A percentile compares a stretch with the other conserved stretches of the same genome.
Evolutionary conservation across 2,888 invertebrate genomes (phyloP).

Genomic region (Cephus spinipes): DNA sequence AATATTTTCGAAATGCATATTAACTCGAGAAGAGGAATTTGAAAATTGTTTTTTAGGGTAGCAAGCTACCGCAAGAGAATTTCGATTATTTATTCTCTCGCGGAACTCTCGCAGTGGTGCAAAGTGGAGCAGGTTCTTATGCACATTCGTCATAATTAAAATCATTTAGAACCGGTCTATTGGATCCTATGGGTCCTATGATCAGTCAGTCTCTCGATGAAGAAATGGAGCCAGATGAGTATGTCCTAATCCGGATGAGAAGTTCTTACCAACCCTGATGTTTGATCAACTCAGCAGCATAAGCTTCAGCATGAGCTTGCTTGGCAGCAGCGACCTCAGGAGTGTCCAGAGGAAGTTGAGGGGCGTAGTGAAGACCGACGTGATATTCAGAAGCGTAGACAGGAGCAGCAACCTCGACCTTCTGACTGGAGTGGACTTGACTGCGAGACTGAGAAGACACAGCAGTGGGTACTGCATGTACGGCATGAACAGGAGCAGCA

Average conservation of each 20-base stretch:
- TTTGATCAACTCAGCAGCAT: constrained; percentile 17
- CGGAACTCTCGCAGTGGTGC: constrained; percentile 16
- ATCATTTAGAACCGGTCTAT: neutral
- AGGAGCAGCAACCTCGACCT: constrained; percentile 2
- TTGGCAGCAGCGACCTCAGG: constrained; percentile 22
- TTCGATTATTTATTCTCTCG: constrained; percentile 2
- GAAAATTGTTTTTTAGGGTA: neutral
- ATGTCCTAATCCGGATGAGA: neutral
- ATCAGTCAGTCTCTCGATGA: constrained; percentile 5
- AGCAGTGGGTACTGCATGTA: constrained; percentile 55
- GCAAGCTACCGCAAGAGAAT: neutral
- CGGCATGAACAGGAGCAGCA: constrained; percentile 24
- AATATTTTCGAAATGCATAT: neutral
- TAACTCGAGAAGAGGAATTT: neutral
- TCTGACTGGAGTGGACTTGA: constrained; percentile 14
- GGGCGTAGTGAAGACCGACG: constrained; percentile 4
- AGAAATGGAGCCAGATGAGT: neutral
- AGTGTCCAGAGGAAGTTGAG: constrained; percentile 7
- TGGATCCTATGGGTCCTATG: neutral
- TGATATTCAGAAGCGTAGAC: constrained; percentile 7
- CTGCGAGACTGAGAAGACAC: constrained; percentile 43
- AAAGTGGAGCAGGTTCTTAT: neutral
- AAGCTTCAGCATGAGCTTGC: constrained; percentile 19
- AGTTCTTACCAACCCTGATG: constrained; percentile 20
- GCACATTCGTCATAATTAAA: neutral